A percentile compares a stretch with the other conserved stretches of the same genome.
Evolutionary conservation across 2,113 vertebrate species (phyloP).

Genomic region (Coreoperca whiteheadi): DNA sequence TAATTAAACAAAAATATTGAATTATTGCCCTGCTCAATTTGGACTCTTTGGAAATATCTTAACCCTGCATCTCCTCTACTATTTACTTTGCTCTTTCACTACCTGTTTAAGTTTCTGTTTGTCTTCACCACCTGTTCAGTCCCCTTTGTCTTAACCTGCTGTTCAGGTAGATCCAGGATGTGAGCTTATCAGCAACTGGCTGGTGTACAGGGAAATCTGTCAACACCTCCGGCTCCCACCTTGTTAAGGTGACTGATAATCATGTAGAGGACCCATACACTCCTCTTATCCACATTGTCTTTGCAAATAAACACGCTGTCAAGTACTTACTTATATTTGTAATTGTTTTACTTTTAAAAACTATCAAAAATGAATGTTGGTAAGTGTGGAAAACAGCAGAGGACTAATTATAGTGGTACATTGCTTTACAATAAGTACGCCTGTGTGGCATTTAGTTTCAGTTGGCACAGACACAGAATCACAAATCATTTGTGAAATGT

Average conservation of each 20-base stretch:
- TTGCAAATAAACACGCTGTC: too few species aligned
- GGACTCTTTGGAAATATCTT: background rate
- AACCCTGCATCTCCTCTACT: background rate
- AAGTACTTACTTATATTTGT: too few species aligned
- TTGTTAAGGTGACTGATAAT: background rate
- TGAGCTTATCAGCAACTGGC: background rate
- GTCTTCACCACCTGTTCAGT: constrained; percentile 12
- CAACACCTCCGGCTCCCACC: background rate
- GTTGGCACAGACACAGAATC: background rate
- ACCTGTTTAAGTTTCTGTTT: constrained; percentile 18
- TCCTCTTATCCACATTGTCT: too few species aligned
- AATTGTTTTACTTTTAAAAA: too few species aligned
- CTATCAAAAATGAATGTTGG: too few species aligned
- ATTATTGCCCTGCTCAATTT: background rate
- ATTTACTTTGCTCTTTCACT: constrained; percentile 37
- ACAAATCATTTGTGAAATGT: background rate
- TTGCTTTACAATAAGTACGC: too few species aligned
- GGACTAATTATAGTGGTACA: too few species aligned
- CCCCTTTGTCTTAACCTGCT: constrained; percentile 52
- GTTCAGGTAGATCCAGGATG: constrained; percentile 51
- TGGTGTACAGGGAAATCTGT: background rate
- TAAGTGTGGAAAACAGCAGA: too few species aligned
- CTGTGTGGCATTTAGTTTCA: background rate
- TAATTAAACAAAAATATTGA: background rate
- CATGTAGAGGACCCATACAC: too few species aligned